These are phyloP conservation scores for Pocillopora damicornis DNA, from an alignment of 64 coral and sea anemone genomes.

Conservation along the genomic window DNA sequence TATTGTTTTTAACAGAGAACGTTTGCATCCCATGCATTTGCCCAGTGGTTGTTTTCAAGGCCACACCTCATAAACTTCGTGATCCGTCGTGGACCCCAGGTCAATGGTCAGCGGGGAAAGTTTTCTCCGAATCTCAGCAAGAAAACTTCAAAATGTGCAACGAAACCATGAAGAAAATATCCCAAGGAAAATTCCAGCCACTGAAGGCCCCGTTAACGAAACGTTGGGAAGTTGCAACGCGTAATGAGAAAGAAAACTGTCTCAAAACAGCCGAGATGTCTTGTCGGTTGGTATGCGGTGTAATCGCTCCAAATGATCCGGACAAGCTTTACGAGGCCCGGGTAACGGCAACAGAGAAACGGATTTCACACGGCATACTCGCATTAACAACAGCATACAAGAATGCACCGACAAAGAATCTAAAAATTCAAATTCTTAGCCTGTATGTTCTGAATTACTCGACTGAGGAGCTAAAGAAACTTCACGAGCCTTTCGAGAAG, in stretches of 20 bases:
- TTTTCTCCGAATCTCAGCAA: slow-evolving; percentile 6
- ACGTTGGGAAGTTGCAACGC: slow-evolving; percentile 8
- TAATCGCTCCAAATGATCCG: slow-evolving; percentile 15
- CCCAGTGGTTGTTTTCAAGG: slow-evolving; percentile 21
- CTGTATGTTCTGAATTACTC: slow-evolving; percentile 1
- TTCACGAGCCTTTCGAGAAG: slow-evolving; percentile 6
- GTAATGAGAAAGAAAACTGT: slow-evolving; percentile 6
- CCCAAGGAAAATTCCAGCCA: slow-evolving; percentile 2
- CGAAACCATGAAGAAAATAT: slow-evolving; percentile 10
- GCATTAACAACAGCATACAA: slow-evolving; percentile 7
- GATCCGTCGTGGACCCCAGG: slow-evolving; percentile 19
- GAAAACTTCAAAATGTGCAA: slow-evolving; percentile 20
- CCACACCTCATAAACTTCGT: slow-evolving; percentile 1
- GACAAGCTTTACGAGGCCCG: slow-evolving; percentile 6
- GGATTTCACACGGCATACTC: neutral
- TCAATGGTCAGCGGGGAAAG: slow-evolving; percentile 10
- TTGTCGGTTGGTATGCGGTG: slow-evolving; percentile 17
- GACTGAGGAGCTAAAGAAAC: slow-evolving; percentile 6
- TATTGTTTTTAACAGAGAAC: slow-evolving; percentile 30
- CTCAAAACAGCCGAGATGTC: slow-evolving; percentile 4
- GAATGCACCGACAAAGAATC: slow-evolving; percentile 31
- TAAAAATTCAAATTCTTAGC: slow-evolving; percentile 33
- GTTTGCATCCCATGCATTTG: slow-evolving; percentile 6
- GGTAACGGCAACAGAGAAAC: too few relatives aligned
- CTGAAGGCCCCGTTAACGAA: neutral